Conservation (phyloP, 2,797 vertebrate genomes). For the Oreonectes daqikongensis region DNA sequence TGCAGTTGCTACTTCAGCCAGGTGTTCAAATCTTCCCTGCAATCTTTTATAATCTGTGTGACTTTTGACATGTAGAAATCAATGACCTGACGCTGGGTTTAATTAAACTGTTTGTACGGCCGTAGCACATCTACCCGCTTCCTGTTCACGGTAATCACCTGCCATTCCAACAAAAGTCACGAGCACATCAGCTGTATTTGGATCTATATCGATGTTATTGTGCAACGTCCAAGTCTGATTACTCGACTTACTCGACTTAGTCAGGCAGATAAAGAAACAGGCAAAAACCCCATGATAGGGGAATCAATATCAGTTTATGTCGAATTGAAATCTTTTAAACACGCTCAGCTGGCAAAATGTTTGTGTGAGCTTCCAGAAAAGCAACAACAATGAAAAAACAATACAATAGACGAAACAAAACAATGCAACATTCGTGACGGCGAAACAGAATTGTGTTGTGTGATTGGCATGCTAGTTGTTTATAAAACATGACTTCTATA, state of each 20-base stretch:
- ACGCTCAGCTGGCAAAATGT: background rate
- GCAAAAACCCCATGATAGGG: background rate
- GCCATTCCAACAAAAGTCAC: conserved; percentile 1
- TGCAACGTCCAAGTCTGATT: background rate
- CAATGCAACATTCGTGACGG: background rate
- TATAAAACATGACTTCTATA: conserved; percentile 30
- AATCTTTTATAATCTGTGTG: conserved; percentile 43
- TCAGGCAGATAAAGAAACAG: conserved; percentile 14
- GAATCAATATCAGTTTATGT: conserved; percentile 18
- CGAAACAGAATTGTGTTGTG: background rate
- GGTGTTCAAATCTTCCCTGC: conserved; percentile 2
- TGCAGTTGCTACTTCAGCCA: background rate
- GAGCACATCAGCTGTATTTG: background rate
- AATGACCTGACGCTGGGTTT: conserved; percentile 38
- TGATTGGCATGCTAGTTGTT: background rate
- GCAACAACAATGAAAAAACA: background rate
- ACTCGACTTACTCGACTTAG: conserved; percentile 19
- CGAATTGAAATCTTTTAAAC: conserved; percentile 23
- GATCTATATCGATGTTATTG: background rate
- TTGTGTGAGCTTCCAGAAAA: background rate
- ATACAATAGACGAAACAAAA: background rate
- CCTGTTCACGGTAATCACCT: background rate
- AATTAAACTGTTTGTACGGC: conserved; percentile 27
- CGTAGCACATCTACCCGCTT: background rate
- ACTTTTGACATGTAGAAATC: conserved; percentile 40